Evolutionary conservation across 2,888 invertebrate genomes (phyloP).

Genomic region (Agrilus mali): DNA sequence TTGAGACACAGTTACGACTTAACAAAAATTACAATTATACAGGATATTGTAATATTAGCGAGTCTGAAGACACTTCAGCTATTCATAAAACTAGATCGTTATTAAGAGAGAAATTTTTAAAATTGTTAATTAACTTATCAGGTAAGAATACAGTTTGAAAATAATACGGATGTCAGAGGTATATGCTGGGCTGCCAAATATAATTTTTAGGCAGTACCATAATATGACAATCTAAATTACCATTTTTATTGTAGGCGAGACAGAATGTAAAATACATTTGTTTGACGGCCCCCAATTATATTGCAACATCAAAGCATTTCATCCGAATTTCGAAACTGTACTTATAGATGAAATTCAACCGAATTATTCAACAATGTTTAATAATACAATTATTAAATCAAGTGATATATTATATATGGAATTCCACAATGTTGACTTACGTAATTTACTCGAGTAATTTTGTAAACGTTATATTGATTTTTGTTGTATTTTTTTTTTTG

Average conservation of each 20-base stretch:
- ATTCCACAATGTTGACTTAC: too few species aligned
- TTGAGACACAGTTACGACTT: too few species aligned
- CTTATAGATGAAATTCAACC: conserved; percentile 26
- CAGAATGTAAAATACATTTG: conserved; percentile 22
- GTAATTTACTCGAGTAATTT: too few species aligned
- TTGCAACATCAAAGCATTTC: conserved; percentile 24
- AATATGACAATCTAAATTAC: not conserved
- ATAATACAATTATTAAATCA: conserved; percentile 23
- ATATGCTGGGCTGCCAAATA: too few species aligned
- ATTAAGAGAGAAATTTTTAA: conserved; percentile 25
- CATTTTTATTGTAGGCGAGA: conserved; percentile 10
- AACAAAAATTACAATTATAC: too few species aligned
- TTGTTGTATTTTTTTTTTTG: too few species aligned
- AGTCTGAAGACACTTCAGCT: conserved; percentile 1
- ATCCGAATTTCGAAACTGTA: conserved; percentile 25
- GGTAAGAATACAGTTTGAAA: conserved; percentile 15
- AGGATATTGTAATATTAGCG: not conserved
- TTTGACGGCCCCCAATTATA: conserved; percentile 24
- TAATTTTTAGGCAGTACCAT: not conserved
- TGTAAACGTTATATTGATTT: too few species aligned
- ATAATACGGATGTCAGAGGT: not conserved
- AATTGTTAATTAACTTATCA: conserved; percentile 23
- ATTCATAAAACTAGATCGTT: conserved; percentile 22
- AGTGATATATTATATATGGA: conserved; percentile 24
- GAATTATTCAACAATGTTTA: conserved; percentile 17